These are phyloP conservation scores for Dendrocincla tyrannina DNA, from an alignment of 2,797 vertebrate species.

Conservation along the genomic window DNA sequence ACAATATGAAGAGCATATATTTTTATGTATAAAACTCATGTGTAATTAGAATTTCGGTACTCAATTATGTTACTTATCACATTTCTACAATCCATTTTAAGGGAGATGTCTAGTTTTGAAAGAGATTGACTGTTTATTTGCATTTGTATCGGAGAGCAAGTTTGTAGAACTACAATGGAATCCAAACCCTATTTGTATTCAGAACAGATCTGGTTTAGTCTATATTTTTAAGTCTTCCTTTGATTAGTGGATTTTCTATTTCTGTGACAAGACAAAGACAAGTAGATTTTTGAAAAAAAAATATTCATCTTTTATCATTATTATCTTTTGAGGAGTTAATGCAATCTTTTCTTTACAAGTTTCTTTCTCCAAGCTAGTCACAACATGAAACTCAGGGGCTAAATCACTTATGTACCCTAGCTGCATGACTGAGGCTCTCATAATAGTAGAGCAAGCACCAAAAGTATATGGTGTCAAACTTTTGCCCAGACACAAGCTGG, in stretches of 20 bases:
- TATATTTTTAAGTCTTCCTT: background rate
- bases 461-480: background rate
- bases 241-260: background rate
- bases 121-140: background rate
- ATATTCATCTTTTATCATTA: fast-evolving
- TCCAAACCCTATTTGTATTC: background rate
- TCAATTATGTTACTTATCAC: background rate
- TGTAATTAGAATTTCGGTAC: background rate
- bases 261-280: background rate
- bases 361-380: background rate
- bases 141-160: background rate
- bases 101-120: background rate
- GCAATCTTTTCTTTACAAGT: background rate
- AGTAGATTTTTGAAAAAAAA: background rate
- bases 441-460: background rate
- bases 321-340: background rate
- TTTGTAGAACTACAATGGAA: background rate
- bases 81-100: background rate
- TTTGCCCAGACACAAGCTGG: background rate
- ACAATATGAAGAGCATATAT: background rate
- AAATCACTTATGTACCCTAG: background rate
- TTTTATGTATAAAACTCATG: background rate
- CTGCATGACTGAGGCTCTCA: background rate
- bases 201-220: background rate
- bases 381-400: background rate